phyloP scores from a whole-genome alignment of 1,140 invertebrate genomes.

The Aphelenchoides besseyi region DNA sequence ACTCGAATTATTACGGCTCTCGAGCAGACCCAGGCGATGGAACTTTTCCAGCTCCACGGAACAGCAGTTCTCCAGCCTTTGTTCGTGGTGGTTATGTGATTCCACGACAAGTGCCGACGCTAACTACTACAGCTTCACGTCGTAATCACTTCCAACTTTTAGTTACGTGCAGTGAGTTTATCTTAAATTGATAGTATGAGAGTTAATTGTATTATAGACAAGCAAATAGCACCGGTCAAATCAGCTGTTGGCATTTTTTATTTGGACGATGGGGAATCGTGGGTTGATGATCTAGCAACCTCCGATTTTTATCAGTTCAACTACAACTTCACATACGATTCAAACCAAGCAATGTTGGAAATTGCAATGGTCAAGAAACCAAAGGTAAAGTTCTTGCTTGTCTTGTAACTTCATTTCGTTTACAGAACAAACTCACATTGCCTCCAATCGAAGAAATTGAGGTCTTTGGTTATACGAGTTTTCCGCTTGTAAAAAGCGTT shows the following conservation, averaged over 20 bases:
- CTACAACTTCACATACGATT: neutral
- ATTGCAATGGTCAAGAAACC: neutral
- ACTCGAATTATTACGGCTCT: slow-evolving; percentile 44
- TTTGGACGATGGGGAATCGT: slow-evolving; percentile 1
- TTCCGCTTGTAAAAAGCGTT: neutral
- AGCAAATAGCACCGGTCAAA: neutral
- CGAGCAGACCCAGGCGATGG: slow-evolving; percentile 26
- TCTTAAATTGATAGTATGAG: neutral
- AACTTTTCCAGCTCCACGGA: slow-evolving; percentile 41
- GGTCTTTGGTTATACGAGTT: neutral
- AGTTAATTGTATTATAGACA: neutral
- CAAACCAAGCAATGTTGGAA: neutral
- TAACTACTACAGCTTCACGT: slow-evolving; percentile 22
- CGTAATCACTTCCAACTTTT: slow-evolving; percentile 22
- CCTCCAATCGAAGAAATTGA: slow-evolving; percentile 9
- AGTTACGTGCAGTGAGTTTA: neutral
- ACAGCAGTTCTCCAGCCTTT: slow-evolving; percentile 40
- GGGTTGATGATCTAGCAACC: neutral
- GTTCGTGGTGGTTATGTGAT: slow-evolving; percentile 32
- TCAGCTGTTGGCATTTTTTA: neutral
- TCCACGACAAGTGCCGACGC: slow-evolving; percentile 27
- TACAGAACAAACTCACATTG: neutral
- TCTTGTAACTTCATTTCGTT: neutral
- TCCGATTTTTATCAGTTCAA: neutral
- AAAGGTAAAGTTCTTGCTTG: neutral